Conservation (phyloP, 2,797 vertebrate genomes). For the Eleutherodactylus coqui region DNA sequence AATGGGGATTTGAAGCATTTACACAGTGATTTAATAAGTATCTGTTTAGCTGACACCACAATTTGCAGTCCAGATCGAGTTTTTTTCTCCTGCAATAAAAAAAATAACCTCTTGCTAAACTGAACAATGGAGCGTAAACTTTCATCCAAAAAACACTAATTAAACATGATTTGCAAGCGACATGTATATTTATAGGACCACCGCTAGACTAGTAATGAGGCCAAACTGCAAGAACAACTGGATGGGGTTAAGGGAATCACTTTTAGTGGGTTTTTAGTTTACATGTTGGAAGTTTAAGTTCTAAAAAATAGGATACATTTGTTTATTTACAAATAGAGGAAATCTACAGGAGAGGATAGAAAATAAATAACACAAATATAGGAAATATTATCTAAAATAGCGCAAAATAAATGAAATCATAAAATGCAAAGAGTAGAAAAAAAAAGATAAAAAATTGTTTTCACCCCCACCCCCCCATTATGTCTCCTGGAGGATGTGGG, state of each 20-base stretch:
- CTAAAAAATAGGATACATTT: not conserved
- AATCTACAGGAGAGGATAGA: not conserved
- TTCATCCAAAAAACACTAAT: slow-evolving; percentile 42
- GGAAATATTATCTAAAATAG: no score
- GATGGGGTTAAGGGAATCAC: slow-evolving; percentile 15
- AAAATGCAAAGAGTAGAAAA: no score
- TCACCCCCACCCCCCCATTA: no score
- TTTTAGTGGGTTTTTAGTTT: slow-evolving; percentile 3
- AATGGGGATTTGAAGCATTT: slow-evolving; percentile 28
- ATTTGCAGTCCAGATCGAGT: slow-evolving; percentile 3
- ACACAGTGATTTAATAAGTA: slow-evolving; percentile 41
- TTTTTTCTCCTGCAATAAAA: not conserved
- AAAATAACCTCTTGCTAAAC: slow-evolving; percentile 11
- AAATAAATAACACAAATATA: not conserved
- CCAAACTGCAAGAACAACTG: slow-evolving; percentile 33
- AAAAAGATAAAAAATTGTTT: no score
- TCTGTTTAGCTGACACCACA: slow-evolving; percentile 43
- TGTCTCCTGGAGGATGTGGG: no score
- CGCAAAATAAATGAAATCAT: no score
- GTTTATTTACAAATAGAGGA: not conserved
- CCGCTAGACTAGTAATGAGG: slow-evolving; percentile 60
- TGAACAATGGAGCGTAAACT: slow-evolving; percentile 3
- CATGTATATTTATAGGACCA: slow-evolving; percentile 35
- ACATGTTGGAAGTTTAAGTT: not conserved
- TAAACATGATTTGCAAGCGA: slow-evolving; percentile 36